Evolutionary conservation across 2,888 invertebrate genomes (phyloP).

Genomic region (Diplolepis rosae): DNA sequence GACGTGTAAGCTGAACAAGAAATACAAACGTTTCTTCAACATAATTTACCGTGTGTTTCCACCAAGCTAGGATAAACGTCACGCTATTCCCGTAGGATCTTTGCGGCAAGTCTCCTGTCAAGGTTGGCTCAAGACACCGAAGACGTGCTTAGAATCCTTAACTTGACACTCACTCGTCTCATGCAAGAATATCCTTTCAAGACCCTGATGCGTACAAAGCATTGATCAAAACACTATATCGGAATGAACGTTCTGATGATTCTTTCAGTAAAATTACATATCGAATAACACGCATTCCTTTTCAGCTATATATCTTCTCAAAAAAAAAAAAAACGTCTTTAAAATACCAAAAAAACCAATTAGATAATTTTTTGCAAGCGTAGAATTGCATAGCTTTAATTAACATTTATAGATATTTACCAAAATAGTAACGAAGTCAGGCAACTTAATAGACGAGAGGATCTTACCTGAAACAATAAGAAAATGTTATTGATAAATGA

Average conservation of each 20-base stretch:
- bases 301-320: not conserved
- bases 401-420: too few species aligned
- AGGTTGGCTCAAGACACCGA: conserved; percentile 35
- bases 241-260: not conserved
- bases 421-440: too few species aligned
- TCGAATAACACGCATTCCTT: not conserved
- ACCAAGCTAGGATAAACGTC: conserved; percentile 30
- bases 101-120: conserved; percentile 27
- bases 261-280: conserved; percentile 1
- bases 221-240: conserved; percentile 12
- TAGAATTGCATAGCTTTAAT: too few species aligned
- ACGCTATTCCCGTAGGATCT: conserved; percentile 30
- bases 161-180: conserved; percentile 1
- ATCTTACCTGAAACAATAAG: too few species aligned
- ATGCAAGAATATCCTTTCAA: conserved; percentile 10
- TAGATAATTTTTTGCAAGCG: not conserved
- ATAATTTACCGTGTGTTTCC: conserved; percentile 34
- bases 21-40: conserved; percentile 18
- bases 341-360: not conserved
- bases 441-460: too few species aligned
- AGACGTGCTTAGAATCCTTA: conserved; percentile 31
- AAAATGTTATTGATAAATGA: too few species aligned
- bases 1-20: conserved; percentile 11
- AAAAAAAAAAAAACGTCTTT: too few species aligned
- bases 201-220: conserved; percentile 4